A percentile compares a stretch with the other conserved stretches of the same genome.
phyloP scores from a whole-genome alignment of 2,888 invertebrate species.

The Nemapogon koenigi region DNA sequence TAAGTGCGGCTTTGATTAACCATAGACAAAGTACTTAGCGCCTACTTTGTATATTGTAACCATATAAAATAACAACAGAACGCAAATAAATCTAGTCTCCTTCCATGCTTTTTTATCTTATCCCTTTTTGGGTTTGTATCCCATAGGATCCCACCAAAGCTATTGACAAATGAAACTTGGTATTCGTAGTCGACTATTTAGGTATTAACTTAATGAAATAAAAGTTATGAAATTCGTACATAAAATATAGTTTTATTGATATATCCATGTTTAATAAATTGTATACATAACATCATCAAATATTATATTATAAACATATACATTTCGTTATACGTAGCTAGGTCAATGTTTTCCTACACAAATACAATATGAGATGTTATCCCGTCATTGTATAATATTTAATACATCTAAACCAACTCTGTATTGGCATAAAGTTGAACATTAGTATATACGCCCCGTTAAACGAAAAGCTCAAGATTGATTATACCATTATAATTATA shows the following conservation, averaged over 20 bases:
- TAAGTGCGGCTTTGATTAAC: too few relatives aligned
- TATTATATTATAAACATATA: slow-evolving; percentile 66
- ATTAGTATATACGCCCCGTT: not conserved
- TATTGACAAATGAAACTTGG: too few relatives aligned
- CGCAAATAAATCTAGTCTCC: too few relatives aligned
- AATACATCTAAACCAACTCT: not conserved
- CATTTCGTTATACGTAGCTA: slow-evolving; percentile 63
- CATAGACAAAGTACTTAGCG: too few relatives aligned
- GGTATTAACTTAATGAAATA: too few relatives aligned
- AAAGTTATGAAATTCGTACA: slow-evolving; percentile 29
- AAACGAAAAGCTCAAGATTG: not conserved
- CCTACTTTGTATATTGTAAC: too few relatives aligned
- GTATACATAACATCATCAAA: slow-evolving; percentile 66
- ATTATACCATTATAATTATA: not conserved
- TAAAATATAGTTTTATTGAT: slow-evolving; percentile 68
- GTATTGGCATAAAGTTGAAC: not conserved
- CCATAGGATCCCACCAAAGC: too few relatives aligned
- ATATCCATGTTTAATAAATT: slow-evolving; percentile 66
- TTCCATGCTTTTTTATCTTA: too few relatives aligned
- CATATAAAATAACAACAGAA: too few relatives aligned
- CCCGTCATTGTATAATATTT: slow-evolving; percentile 45
- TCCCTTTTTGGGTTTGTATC: too few relatives aligned
- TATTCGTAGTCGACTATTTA: too few relatives aligned
- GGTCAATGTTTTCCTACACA: slow-evolving; percentile 43
- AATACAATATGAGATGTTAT: slow-evolving; percentile 65